Base-by-base conservation (phyloP, 2,888 invertebrate genomes). In the Frankliniella fusca region DNA sequence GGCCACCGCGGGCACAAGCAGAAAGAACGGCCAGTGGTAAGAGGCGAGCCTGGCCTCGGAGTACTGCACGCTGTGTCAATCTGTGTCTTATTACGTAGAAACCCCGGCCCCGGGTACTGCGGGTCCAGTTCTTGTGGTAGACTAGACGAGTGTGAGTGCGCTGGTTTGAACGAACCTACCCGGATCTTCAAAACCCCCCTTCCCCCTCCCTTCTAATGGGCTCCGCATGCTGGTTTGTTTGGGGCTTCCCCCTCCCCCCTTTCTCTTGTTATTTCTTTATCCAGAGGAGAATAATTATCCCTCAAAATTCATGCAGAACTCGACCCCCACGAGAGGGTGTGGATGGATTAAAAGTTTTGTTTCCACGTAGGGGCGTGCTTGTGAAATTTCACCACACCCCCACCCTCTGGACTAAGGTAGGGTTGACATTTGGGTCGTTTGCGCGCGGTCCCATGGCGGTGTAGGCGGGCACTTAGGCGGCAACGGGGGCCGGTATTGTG, bases 11-110 rank as follows among this genome's bases (percentile, higher is more conserved):
- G 70, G 23, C 70, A 76, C 70, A 76, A 76, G 70, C 70, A 76
- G 70, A 76, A 76, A 76, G 70, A 76, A 12, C 70, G 70, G 70
- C 70, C 70, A 80, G 84, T 84, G 84, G 84, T 84, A 84, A 84
- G 84, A 83, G 83, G 81, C n/a, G 50, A 80, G 82, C 82, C 83
- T 23, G 23, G 27, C 70, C 70, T 76, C 70, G 12, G 61, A 76
- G 12, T 23, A 76, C 70, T 23, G 70, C 70, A 76, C 70, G n/a
- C n/a, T 23, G 23, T 38, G 38, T 38, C 38, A 38, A 38, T 38
- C 38, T 38, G 38, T 38, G 38, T 38, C 38, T 38, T 54, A 18
- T 54, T 18, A 7, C 15, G 54, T 54, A 54, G 54, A 15, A 9
- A 54, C 15, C 54, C 54, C 50, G 15, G 50, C 50, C 50, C 50